Conservation (phyloP, 1,140 invertebrate species). For the Akabosia matsudoensis region DNA sequence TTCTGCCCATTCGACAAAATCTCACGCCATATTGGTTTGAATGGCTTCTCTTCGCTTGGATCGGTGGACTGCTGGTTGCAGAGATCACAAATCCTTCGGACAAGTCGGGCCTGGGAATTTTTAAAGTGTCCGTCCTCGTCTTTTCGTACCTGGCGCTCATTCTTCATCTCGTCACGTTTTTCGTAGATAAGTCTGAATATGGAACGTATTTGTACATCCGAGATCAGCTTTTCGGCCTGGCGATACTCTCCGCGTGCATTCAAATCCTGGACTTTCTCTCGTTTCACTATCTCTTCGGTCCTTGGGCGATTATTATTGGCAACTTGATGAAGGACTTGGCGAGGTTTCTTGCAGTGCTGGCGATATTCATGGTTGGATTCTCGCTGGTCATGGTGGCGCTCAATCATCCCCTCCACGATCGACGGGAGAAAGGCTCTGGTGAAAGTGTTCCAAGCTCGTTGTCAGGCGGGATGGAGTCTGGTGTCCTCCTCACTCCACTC, state of each 20-base stretch:
- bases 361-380: slow-evolving; percentile 97
- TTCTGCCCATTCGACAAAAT: slow-evolving; percentile 58
- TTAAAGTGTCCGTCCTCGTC: slow-evolving; percentile 81
- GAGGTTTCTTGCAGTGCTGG: slow-evolving; percentile 89
- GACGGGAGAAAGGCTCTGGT: slow-evolving; percentile 32
- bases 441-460: slow-evolving; percentile 35
- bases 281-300: slow-evolving; percentile 97
- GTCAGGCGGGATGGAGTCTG: slow-evolving; percentile 29
- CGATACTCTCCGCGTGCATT: slow-evolving; percentile 89
- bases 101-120: slow-evolving; percentile 87
- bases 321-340: slow-evolving; percentile 85
- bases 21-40: slow-evolving; percentile 79
- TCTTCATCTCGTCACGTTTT: slow-evolving; percentile 74
- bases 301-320: slow-evolving; percentile 90
- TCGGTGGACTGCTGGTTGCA: slow-evolving; percentile 89
- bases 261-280: slow-evolving; percentile 94
- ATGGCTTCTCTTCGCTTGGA: slow-evolving; percentile 90
- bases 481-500: slow-evolving; percentile 61
- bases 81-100: slow-evolving; percentile 95
- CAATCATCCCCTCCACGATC: slow-evolving; percentile 75
- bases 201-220: slow-evolving; percentile 81
- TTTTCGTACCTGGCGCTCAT: slow-evolving; percentile 87
- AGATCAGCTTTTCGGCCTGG: slow-evolving; percentile 92
- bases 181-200: slow-evolving; percentile 60
- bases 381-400: slow-evolving; percentile 93